These are phyloP conservation scores for Pelagia noctiluca DNA, from an alignment of 30 jellyfish, hydroid and myxozoan genomes.

Conservation along the genomic window DNA sequence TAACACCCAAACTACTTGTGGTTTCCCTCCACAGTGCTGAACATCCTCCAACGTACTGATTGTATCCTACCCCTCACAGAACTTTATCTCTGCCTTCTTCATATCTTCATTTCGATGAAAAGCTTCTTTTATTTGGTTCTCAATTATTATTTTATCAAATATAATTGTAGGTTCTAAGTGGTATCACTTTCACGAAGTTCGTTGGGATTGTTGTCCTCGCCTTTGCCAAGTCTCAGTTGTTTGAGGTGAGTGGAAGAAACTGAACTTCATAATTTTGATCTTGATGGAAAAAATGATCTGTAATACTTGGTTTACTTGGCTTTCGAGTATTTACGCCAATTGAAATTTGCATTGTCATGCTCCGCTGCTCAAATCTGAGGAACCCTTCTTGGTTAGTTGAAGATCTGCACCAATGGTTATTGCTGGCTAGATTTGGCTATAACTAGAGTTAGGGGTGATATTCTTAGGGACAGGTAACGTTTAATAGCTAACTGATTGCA, in stretches of 20 bases:
- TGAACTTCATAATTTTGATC: background rate
- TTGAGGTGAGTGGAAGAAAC: slow-evolving; percentile 71
- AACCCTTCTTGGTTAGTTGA: too few species aligned
- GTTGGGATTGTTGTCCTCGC: slow-evolving; percentile 88
- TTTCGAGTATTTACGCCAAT: background rate
- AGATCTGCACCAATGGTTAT: background rate
- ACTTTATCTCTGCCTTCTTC: background rate
- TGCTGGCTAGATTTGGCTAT: background rate
- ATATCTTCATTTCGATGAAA: background rate
- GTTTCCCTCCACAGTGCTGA: too few species aligned
- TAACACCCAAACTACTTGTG: too few species aligned
- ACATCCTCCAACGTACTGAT: too few species aligned
- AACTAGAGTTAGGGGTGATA: too few species aligned
- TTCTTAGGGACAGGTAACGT: too few species aligned
- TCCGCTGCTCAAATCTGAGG: too few species aligned
- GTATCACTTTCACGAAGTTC: slow-evolving; percentile 90
- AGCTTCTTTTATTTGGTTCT: too few species aligned
- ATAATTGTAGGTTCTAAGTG: slow-evolving; percentile 90
- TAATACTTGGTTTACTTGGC: background rate
- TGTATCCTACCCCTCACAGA: too few species aligned
- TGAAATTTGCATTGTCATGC: too few species aligned
- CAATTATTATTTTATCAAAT: too few species aligned
- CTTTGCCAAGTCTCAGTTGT: slow-evolving; percentile 92
- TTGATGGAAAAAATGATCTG: background rate
- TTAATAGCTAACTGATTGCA: too few species aligned